Evolutionary conservation across 1,140 invertebrate genomes (phyloP).

Genomic region (Drosophila dunni): DNA sequence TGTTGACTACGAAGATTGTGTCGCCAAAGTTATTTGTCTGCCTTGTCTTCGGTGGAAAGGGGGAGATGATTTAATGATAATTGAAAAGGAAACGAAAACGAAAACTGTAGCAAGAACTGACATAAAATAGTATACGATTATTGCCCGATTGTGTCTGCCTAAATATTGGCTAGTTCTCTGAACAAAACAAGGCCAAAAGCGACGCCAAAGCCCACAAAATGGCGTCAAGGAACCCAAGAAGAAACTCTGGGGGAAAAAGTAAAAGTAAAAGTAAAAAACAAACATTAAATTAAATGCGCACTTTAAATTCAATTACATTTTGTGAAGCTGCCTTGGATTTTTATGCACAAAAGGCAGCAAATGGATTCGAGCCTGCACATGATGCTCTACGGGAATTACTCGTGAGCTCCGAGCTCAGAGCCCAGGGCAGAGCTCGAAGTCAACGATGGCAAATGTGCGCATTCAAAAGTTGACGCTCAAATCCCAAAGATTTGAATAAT

Average conservation of each 20-base stretch:
- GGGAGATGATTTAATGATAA: slow-evolving; percentile 67
- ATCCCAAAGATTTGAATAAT: slow-evolving; percentile 83
- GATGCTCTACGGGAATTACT: slow-evolving; percentile 53
- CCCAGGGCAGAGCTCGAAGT: slow-evolving; percentile 40
- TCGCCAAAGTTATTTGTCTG: slow-evolving; percentile 53
- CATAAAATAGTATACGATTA: slow-evolving; percentile 30
- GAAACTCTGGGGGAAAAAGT: slow-evolving; percentile 2
- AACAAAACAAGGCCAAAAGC: not conserved
- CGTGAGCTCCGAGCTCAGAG: not conserved
- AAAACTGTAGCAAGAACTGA: slow-evolving; percentile 12
- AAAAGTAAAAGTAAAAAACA: slow-evolving; percentile 41
- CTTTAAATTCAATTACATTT: slow-evolving; percentile 83
- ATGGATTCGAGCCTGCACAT: slow-evolving; percentile 52
- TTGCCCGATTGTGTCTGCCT: slow-evolving; percentile 4
- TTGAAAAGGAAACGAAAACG: slow-evolving; percentile 38
- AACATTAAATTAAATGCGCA: slow-evolving; percentile 61
- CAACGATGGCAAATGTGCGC: slow-evolving; percentile 71
- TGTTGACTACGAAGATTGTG: slow-evolving; percentile 62
- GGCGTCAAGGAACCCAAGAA: not conserved
- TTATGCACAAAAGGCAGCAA: slow-evolving; percentile 15
- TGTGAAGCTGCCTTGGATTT: not conserved
- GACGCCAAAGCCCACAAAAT: slow-evolving; percentile 4
- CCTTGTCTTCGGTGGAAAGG: not conserved
- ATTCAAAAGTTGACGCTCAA: slow-evolving; percentile 82
- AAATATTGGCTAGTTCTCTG: not conserved